These are phyloP conservation scores for Melanostoma scalare DNA, from an alignment of 2,888 invertebrate genomes.

Conservation along the genomic window DNA sequence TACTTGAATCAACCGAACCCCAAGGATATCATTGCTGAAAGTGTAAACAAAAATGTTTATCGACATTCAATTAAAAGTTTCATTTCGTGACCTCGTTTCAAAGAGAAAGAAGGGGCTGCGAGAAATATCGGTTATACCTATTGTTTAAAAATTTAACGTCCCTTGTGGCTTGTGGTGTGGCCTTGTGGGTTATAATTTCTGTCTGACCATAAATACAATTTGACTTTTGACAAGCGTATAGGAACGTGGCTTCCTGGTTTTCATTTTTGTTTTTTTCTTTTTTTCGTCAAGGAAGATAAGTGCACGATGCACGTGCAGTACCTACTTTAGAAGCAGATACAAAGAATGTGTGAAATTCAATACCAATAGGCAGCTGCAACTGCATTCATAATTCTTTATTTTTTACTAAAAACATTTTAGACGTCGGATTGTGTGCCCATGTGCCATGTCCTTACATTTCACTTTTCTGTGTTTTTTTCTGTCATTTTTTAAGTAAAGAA, in stretches of 20 bases:
- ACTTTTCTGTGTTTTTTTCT: conserved; percentile 29
- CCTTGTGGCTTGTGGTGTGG: neutral
- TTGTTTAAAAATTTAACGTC: conserved; percentile 36
- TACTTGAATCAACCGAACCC: conserved; percentile 54
- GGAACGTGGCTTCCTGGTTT: conserved; percentile 59
- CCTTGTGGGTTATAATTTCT: conserved; percentile 34
- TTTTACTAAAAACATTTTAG: conserved; percentile 41
- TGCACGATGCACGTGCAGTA: conserved; percentile 19
- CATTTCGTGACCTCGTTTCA: conserved; percentile 37
- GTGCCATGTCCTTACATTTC: conserved; percentile 66
- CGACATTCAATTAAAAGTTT: conserved; percentile 60
- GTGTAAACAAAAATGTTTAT: conserved; percentile 33
- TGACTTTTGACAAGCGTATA: conserved; percentile 53
- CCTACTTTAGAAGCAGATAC: conserved; percentile 19
- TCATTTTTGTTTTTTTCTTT: conserved; percentile 34
- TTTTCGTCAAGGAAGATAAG: neutral
- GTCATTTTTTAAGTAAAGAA: conserved; percentile 13
- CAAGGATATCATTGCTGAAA: conserved; percentile 26
- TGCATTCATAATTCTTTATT: conserved; percentile 70
- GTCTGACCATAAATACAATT: conserved; percentile 62
- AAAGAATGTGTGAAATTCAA: conserved; percentile 60
- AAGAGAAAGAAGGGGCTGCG: neutral
- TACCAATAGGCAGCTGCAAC: conserved; percentile 60
- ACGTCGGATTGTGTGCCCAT: conserved; percentile 61
- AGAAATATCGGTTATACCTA: conserved; percentile 13